Evolutionary conservation across 2,797 vertebrate species (phyloP), one percentile per base, ranked within the genome.

Genomic region (Remorina albescens): DNA sequence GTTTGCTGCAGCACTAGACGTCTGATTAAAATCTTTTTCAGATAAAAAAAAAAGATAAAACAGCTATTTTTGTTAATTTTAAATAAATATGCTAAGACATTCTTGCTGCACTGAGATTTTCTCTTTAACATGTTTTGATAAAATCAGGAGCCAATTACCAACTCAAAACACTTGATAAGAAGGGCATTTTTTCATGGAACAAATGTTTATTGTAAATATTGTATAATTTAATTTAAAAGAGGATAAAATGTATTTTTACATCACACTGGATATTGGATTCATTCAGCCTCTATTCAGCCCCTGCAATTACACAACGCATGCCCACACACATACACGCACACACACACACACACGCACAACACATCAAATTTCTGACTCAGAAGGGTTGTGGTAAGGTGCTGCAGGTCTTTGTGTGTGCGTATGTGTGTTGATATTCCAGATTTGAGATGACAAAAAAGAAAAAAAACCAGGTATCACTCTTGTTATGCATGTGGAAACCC

Each of bases 361-460:
- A 73, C 32, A 32, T 60, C 16, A 67, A 47, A 75, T 58, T 54
- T 41, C 65, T 75, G 64, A 74, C 42, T 84, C 65, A 66, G 61
- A 57, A 71, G 51, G 51, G 49, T 67, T 60, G 60, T 77, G 46
- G 68, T 71, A 71, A 74, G 65, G 32, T 28, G 2, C 30, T 80
- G 71, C 79, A 78, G 74, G 74, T 81, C 76, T 63, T 28, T 74
- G 68, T 68, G 58, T 67, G 50, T 73, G 67, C 67, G 46, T 73
- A 61, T 70, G 54, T 85, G 74, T 82, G 78, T 86, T 85, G 84
- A 59, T 74, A 73, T 86, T 80, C 62, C 72, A 76, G 84, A 89
- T 86, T 76, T 74, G 84, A 87, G 81, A 84, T 16, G 86, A 86
- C 75, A 80, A 61, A 66, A 75, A 62, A 87, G 89, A 91, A 88